Base-by-base conservation (phyloP, 2,888 invertebrate species). In the Taphrorychus bicolor region DNA sequence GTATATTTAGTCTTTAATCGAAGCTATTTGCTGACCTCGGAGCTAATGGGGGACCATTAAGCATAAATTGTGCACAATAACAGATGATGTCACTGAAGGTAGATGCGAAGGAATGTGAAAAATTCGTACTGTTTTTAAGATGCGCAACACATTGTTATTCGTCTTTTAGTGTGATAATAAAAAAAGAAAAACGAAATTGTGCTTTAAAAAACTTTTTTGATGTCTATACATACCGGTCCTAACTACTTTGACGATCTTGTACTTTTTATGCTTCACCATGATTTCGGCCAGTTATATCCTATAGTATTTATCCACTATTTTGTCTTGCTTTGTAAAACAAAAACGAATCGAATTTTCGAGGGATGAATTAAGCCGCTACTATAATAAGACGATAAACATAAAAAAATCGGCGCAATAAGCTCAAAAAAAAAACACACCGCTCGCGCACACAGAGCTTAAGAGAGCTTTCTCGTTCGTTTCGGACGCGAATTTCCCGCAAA, bases 241-340 rank as follows among this genome's bases (percentile, higher is more conserved):
- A 32, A 61, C 58, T 11, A 70, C 67, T 32, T 21, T 67, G 24
- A 70, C 49, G 24, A 70, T 60, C 22, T 65, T 70, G 58, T 70
- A 70, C 24, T 70, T 70, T 40, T 70, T 70, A 5, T 67, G 45
- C 60, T 70, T 70, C 54, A 67, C 70, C 70, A 70, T 62, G 23
- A 49, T 57, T 63, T 22, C n/a, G n/a, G n/a, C n/a, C n/a, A n/a
- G n/a, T n/a, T 32, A 32, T 32, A 32, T 32, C 32, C 32, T 32
- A n/a, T n/a, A n/a, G n/a, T n/a, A n/a, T n/a, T n/a, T n/a, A n/a
- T n/a, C n/a, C n/a, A n/a, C n/a, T n/a, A n/a, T n/a, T n/a, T n/a
- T n/a, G n/a, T n/a, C n/a, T n/a, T n/a, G n/a, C n/a, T n/a, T n/a
- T n/a, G n/a, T n/a, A n/a, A n/a, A n/a, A n/a, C n/a, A n/a, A n/a